Evolutionary conservation across 2,888 invertebrate genomes (phyloP), one percentile per base, ranked within the genome.

Genomic region (Strigamia maritima): DNA sequence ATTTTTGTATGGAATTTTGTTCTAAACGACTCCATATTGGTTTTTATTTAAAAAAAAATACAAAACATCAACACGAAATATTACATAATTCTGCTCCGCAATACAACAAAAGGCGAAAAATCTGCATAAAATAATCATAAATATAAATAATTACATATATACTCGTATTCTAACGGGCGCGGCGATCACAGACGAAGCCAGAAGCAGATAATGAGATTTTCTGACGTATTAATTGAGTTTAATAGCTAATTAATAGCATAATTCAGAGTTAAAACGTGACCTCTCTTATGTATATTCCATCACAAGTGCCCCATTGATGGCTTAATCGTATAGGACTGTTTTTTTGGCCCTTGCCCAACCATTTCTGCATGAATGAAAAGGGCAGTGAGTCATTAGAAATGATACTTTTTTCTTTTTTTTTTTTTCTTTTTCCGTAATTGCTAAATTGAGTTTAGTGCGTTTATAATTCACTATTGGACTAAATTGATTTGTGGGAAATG

Each of bases 401-500:
- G 19, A n/a, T n/a, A 16, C 44, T 19, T 54, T 54, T 35, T 35
- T 49, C 4, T 1, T 49, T 49, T 14, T 49, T 16, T 6, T 49
- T 12, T 10, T 70, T 14, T 70, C 70, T 3, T 10, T 28, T 10
- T 0, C 2, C 3, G 6, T 26, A 70, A 70, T 24, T 70, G 54
- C 4, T 70, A 70, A 70, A 70, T 70, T 70, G 16, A 70, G 28
- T 70, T 70, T 70, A 70, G 28, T 70, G 26, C 26, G 26, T 54
- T 54, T 54, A n/a, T 54, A 54, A 54, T 19, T 54, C n/a, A 1
- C 19, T 6, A 19, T 3, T 0, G 54, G 54, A 8, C n/a, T 26
- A 26, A 70, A 70, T 70, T 70, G 70, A 70, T 70, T 70, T 70
- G 70, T 70, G 70, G 28, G 60, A 60, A 60, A 60, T 22, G 60